phyloP scores from a whole-genome alignment of 2,797 vertebrate species.

The Harpagifer antarcticus region DNA sequence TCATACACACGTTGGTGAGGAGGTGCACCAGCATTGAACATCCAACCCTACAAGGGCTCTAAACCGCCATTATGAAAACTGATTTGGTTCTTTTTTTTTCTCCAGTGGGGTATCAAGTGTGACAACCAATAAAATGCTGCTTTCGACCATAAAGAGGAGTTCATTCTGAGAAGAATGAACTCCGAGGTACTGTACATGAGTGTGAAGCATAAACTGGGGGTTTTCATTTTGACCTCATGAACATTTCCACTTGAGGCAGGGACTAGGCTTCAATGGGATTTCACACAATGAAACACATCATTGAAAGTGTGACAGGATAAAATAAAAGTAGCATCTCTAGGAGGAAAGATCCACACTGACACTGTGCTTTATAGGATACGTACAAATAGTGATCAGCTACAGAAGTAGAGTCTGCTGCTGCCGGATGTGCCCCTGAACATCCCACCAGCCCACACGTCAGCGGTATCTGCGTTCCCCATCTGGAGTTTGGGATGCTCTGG shows the following conservation, averaged over 20 bases:
- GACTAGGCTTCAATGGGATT: constrained; percentile 37
- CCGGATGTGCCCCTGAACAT: constrained; percentile 17
- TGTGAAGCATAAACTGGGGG: background rate
- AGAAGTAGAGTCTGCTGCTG: constrained; percentile 84
- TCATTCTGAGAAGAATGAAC: background rate
- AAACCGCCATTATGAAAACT: too few species aligned
- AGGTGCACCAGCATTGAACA: too few species aligned
- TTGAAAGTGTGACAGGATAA: constrained; percentile 64
- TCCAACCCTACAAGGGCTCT: too few species aligned
- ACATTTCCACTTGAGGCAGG: background rate
- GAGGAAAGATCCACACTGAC: constrained; percentile 87
- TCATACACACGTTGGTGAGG: too few species aligned
- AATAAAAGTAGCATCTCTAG: constrained; percentile 80
- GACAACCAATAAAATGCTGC: background rate
- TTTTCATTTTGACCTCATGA: constrained; percentile 1
- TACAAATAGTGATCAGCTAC: constrained; percentile 88
- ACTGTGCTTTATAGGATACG: constrained; percentile 84
- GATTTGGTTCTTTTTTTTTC: background rate
- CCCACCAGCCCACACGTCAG: constrained; percentile 72
- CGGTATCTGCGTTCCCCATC: constrained; percentile 71
- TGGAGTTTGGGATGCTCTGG: constrained; percentile 21
- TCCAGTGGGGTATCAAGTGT: background rate
- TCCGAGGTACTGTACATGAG: background rate
- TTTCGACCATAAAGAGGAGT: background rate
- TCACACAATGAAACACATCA: background rate